Conservation (phyloP, 2,888 invertebrate species). For the Anarsia innoxiella region DNA sequence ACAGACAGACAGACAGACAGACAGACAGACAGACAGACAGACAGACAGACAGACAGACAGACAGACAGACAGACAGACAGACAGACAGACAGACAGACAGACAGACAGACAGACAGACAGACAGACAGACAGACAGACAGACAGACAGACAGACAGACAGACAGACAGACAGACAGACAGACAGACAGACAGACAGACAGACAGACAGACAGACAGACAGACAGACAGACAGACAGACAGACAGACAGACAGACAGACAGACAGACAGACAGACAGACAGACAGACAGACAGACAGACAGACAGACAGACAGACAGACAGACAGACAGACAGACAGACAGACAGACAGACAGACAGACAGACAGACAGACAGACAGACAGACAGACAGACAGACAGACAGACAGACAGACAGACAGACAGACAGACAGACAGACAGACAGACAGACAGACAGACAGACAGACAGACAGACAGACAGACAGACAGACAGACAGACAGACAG, state of each 20-base stretch:
- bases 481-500: slow-evolving; percentile 1
- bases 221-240: slow-evolving; percentile 1
- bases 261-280: slow-evolving; percentile 1
- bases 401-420: slow-evolving; percentile 1
- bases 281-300: slow-evolving; percentile 1
- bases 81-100: slow-evolving; percentile 1
- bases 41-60: slow-evolving; percentile 1
- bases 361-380: slow-evolving; percentile 1
- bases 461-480: slow-evolving; percentile 1
- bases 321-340: slow-evolving; percentile 1
- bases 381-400: slow-evolving; percentile 1
- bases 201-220: slow-evolving; percentile 1
- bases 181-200: slow-evolving; percentile 1
- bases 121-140: slow-evolving; percentile 1
- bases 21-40: slow-evolving; percentile 1
- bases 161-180: slow-evolving; percentile 1
- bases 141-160: slow-evolving; percentile 1
- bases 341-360: slow-evolving; percentile 1
- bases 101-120: slow-evolving; percentile 1
- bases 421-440: slow-evolving; percentile 1
- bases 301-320: slow-evolving; percentile 1
- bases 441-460: slow-evolving; percentile 1
- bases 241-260: slow-evolving; percentile 1
- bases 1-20: slow-evolving; percentile 1
- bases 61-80: slow-evolving; percentile 1